phyloP scores from a whole-genome alignment of 2,888 invertebrate species.

The Ormyrus rosae region DNA sequence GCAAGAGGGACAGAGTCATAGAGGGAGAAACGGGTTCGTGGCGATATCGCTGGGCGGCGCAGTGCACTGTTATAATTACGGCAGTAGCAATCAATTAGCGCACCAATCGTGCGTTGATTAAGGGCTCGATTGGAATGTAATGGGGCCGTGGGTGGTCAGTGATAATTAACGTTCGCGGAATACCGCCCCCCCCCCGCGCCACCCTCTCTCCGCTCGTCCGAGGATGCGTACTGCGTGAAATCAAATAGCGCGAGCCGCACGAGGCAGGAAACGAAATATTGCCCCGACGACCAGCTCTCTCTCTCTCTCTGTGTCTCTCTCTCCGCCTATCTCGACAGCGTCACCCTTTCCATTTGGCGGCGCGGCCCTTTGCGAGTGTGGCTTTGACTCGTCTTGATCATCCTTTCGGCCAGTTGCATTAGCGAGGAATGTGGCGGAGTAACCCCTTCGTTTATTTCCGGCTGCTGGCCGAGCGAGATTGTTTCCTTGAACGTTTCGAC shows the following conservation, averaged over 20 bases:
- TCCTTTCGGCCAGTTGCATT: conserved; percentile 15
- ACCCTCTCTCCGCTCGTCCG: conserved; percentile 45
- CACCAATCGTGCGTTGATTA: conserved; percentile 76
- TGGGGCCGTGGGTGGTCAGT: conserved; percentile 75
- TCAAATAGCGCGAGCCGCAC: conserved; percentile 68
- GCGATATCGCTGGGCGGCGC: conserved; percentile 63
- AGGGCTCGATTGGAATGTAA: conserved; percentile 75
- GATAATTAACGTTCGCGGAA: conserved; percentile 75
- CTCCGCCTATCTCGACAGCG: conserved; percentile 16
- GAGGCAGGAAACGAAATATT: conserved; percentile 71
- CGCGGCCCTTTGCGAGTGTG: background rate
- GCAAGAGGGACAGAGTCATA: background rate
- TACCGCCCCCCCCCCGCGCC: conserved; percentile 58
- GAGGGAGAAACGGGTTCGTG: conserved; percentile 33
- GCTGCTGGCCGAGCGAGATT: too few relatives aligned
- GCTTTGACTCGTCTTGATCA: conserved; percentile 48
- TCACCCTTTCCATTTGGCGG: conserved; percentile 50
- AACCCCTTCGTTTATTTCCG: background rate
- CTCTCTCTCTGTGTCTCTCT: conserved; percentile 19
- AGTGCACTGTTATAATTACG: conserved; percentile 75
- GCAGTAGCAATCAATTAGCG: conserved; percentile 75
- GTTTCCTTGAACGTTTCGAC: too few relatives aligned
- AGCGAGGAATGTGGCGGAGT: background rate
- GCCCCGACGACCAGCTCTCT: conserved; percentile 32
- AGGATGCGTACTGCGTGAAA: conserved; percentile 72